Evolutionary conservation across 2,888 invertebrate species (phyloP).

Genomic region (Agrotis segetum): DNA sequence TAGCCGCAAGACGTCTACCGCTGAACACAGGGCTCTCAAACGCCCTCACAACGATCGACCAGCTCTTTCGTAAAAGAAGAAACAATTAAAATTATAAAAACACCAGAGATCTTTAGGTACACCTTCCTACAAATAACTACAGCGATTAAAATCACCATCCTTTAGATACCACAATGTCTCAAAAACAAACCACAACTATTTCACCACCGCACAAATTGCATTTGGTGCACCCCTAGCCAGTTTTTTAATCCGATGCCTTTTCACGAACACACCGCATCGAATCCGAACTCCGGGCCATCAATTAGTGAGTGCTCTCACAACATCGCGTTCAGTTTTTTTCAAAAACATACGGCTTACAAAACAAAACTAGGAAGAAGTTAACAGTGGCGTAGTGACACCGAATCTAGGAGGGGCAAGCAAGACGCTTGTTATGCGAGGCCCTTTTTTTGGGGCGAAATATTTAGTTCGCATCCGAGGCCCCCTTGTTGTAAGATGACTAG

Average conservation of each 20-base stretch:
- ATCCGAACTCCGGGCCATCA: slow-evolving; percentile 81
- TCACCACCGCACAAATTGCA: slow-evolving; percentile 37
- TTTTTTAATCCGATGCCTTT: slow-evolving; percentile 64
- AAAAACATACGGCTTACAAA: slow-evolving; percentile 79
- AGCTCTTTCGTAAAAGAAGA: too few relatives aligned
- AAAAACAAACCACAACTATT: slow-evolving; percentile 14
- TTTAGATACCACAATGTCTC: background rate
- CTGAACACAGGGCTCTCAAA: background rate
- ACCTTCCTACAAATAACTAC: slow-evolving; percentile 1
- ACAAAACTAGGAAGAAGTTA: slow-evolving; percentile 7
- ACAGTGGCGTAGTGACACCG: too few relatives aligned
- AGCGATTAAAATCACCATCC: background rate
- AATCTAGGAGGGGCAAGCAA: too few relatives aligned
- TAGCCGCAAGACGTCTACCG: too few relatives aligned
- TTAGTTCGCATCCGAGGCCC: too few relatives aligned
- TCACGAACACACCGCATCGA: slow-evolving; percentile 79
- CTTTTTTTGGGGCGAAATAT: too few relatives aligned
- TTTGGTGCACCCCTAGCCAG: slow-evolving; percentile 42
- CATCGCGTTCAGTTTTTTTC: slow-evolving; percentile 77
- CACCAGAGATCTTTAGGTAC: background rate
- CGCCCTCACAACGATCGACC: background rate
- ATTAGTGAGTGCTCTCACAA: slow-evolving; percentile 87
- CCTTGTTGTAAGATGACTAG: too few relatives aligned
- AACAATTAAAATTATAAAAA: background rate
- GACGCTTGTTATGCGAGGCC: too few relatives aligned